Base-by-base conservation (phyloP, 2,797 vertebrate genomes). In the Bufotes viridis region DNA sequence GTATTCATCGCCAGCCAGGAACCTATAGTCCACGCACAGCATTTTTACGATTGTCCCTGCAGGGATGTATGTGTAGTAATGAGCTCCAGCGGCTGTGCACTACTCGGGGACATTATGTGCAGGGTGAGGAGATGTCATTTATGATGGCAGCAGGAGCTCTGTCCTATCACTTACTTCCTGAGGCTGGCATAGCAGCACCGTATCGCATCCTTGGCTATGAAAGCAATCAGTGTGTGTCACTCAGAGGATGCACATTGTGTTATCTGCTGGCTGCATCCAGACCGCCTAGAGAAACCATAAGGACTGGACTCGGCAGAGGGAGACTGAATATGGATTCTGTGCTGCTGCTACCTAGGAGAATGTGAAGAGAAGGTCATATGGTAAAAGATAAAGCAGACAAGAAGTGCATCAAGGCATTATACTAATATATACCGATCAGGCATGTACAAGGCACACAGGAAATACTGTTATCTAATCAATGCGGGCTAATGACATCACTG, bases 41-140 rank as follows among this genome's bases (percentile, higher is more conserved):
- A 49, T 60, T 82, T 34, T 80, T 5, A 17, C 53, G 53, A 82
- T 42, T 42, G 42, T 75, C 83, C 87, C 78, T 34, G 70, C 83
- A 58, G 87, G 82, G 88, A 88, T 42, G 87, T 58, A 87, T 92
- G 90, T 90, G 89, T 92, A 92, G 92, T 91, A 93, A 92, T 93
- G 90, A 92, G 89, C 87, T 91, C 91, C 92, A 93, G 92, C 93
- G 94, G 91, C 91, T 86, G 82, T 87, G 90, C 90, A 70, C 82
- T 88, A 90, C 87, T 87, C 69, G 84, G 55, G 78, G 74, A 70
- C 29, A 82, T 51, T 65, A 82, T 76, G 60, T 81, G 55, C 85
- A 42, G 53, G 29, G 42, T 61, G 81, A 67, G 61, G 49, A 80
- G 82, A 78, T 80, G 78, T 78, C 82, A 13, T n/a, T 75, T 51